Percentiles rank a stretch among this genome's conserved stretches.
These are phyloP conservation scores for Bradysia coprophila DNA, from an alignment of 1,140 invertebrate species.

Conservation along the genomic window DNA sequence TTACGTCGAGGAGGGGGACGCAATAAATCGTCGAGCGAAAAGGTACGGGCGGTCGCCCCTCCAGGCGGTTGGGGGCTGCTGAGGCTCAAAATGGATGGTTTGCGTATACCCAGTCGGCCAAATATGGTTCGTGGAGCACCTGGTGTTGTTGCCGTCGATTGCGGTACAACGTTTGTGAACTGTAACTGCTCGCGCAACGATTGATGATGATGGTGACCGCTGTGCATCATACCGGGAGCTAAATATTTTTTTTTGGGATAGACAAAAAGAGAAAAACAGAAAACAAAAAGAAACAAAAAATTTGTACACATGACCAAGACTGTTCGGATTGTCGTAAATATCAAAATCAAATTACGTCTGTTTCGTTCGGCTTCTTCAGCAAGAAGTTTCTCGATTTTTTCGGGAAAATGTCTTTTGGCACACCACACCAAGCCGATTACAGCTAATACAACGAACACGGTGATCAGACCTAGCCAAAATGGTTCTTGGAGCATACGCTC, in stretches of 20 bases:
- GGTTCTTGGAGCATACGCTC: slow-evolving; percentile 63
- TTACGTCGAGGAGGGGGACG: slow-evolving; percentile 53
- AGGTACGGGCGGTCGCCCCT: slow-evolving; percentile 41
- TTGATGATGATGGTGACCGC: slow-evolving; percentile 11
- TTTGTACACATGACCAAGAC: too few relatives aligned
- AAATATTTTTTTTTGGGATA: slow-evolving; percentile 3
- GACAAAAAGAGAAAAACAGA: neutral
- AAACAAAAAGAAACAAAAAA: slow-evolving; percentile 3
- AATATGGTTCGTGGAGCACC: slow-evolving; percentile 40
- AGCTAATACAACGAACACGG: slow-evolving; percentile 51
- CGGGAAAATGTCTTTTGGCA: slow-evolving; percentile 60
- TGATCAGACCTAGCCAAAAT: slow-evolving; percentile 65
- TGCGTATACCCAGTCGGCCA: slow-evolving; percentile 57
- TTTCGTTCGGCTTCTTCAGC: slow-evolving; percentile 55
- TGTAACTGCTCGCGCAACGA: slow-evolving; percentile 11
- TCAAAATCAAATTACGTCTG: too few relatives aligned
- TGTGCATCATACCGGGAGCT: slow-evolving; percentile 9
- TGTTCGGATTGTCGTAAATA: too few relatives aligned
- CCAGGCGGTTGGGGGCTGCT: slow-evolving; percentile 33
- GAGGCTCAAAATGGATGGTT: slow-evolving; percentile 56
- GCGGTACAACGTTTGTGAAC: slow-evolving; percentile 17
- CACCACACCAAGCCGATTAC: slow-evolving; percentile 60
- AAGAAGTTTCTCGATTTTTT: slow-evolving; percentile 64
- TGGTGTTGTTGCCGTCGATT: slow-evolving; percentile 20
- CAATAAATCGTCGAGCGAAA: slow-evolving; percentile 66